Evolutionary conservation across 2,888 invertebrate species (phyloP).

Genomic region (Himalopsyche kuldschensis): DNA sequence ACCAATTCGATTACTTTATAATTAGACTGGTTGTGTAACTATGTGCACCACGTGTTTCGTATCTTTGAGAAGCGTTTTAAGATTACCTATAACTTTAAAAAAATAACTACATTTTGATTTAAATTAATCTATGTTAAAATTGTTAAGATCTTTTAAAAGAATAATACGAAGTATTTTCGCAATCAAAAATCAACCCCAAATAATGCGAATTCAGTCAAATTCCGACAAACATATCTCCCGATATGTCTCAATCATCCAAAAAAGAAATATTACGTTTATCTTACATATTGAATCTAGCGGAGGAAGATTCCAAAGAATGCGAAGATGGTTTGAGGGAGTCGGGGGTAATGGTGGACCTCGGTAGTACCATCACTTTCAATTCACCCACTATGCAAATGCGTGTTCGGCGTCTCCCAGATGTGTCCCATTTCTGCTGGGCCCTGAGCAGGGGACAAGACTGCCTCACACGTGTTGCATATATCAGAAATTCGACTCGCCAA

Average conservation of each 20-base stretch:
- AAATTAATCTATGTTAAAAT: no score
- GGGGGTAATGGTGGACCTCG: constrained; percentile 32
- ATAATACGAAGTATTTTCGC: not conserved
- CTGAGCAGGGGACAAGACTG: not conserved
- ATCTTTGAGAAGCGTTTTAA: no score
- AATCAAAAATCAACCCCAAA: not conserved
- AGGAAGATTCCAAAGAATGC: not conserved
- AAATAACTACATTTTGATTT: no score
- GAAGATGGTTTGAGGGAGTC: not conserved
- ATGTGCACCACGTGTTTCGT: no score
- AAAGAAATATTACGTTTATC: not conserved
- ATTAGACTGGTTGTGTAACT: no score
- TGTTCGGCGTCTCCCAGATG: constrained; percentile 32
- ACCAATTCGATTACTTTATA: no score
- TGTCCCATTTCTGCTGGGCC: constrained; percentile 19
- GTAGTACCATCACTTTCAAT: constrained; percentile 36
- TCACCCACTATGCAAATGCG: constrained; percentile 37
- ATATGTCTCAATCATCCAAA: not conserved
- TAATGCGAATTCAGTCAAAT: not conserved
- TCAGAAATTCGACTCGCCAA: not conserved
- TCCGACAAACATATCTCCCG: not conserved
- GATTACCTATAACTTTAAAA: no score
- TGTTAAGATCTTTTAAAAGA: no score
- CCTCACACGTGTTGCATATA: not conserved
- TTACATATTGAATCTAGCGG: not conserved